Evolutionary conservation across 2,113 vertebrate species (phyloP).

Genomic region (Menidia beryllina): DNA sequence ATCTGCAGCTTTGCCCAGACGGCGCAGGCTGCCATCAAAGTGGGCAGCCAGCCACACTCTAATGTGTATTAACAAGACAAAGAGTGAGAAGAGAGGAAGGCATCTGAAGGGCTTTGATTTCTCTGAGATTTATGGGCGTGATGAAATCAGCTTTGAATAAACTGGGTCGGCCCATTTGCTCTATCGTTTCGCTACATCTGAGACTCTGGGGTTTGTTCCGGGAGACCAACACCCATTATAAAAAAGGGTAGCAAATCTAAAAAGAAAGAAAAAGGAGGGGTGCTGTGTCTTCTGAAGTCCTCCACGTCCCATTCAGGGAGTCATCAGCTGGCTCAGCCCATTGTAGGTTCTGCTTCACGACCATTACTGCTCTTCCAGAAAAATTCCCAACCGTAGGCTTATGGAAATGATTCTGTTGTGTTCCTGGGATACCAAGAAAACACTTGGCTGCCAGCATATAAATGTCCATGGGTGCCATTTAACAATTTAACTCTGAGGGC

Average conservation of each 20-base stretch:
- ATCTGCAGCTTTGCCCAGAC: conserved; percentile 78
- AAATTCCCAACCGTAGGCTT: conserved; percentile 48
- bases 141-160: conserved; percentile 82
- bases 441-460: conserved; percentile 24
- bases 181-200: conserved; percentile 80
- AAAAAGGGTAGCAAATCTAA: conserved; percentile 77
- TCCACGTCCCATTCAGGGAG: conserved; percentile 64
- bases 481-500: conserved; percentile 19
- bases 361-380: conserved; percentile 48
- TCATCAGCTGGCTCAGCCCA: conserved; percentile 70
- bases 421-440: conserved; percentile 52
- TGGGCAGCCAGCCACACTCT: conserved; percentile 80
- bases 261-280: conserved; percentile 52
- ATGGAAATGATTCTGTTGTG: conserved; percentile 52
- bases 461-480: conserved; percentile 28
- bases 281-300: conserved; percentile 62
- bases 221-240: conserved; percentile 69
- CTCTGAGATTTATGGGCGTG: conserved; percentile 82
- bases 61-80: conserved; percentile 87
- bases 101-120: conserved; percentile 80
- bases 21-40: conserved; percentile 77
- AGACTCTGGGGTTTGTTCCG: conserved; percentile 72
- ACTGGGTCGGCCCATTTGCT: conserved; percentile 72
- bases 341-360: conserved; percentile 57
- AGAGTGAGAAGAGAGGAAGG: conserved; percentile 60